These are phyloP conservation scores for Tetropium fuscum DNA, from an alignment of 2,888 invertebrate genomes.

Conservation along the genomic window DNA sequence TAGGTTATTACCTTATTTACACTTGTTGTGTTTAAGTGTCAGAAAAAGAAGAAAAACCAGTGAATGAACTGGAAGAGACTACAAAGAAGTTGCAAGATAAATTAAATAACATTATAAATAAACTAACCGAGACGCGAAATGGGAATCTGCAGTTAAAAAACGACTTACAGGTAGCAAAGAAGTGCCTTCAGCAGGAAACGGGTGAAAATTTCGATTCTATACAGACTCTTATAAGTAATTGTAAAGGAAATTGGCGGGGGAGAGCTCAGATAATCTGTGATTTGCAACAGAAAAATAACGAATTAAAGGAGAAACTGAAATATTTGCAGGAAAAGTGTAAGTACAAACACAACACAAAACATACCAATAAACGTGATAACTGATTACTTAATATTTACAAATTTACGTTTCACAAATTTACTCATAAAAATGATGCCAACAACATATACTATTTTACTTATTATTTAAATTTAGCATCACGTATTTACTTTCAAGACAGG, in stretches of 20 bases:
- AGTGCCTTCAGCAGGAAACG: constrained; percentile 80
- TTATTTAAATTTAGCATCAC: too few species aligned
- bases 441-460: too few species aligned
- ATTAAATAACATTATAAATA: constrained; percentile 70
- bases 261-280: constrained; percentile 80
- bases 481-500: too few species aligned
- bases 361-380: too few species aligned
- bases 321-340: constrained; percentile 51
- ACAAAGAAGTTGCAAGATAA: constrained; percentile 74
- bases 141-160: constrained; percentile 76
- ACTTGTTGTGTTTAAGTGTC: not conserved
- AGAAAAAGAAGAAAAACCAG: constrained; percentile 31
- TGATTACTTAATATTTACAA: too few species aligned
- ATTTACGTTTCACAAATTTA: too few species aligned
- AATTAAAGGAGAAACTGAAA: constrained; percentile 74
- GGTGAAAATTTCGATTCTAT: constrained; percentile 79
- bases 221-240: constrained; percentile 70
- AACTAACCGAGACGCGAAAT: constrained; percentile 78
- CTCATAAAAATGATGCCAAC: too few species aligned
- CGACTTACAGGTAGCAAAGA: constrained; percentile 79
- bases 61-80: constrained; percentile 67
- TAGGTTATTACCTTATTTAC: not conserved
- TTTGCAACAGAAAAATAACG: constrained; percentile 76
- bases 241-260: constrained; percentile 82
- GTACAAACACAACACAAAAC: constrained; percentile 1